A percentile compares a stretch with the other conserved stretches of the same genome.
These are phyloP conservation scores for Ceyx margarethae DNA, from an alignment of 2,113 vertebrate species.

Conservation along the genomic window DNA sequence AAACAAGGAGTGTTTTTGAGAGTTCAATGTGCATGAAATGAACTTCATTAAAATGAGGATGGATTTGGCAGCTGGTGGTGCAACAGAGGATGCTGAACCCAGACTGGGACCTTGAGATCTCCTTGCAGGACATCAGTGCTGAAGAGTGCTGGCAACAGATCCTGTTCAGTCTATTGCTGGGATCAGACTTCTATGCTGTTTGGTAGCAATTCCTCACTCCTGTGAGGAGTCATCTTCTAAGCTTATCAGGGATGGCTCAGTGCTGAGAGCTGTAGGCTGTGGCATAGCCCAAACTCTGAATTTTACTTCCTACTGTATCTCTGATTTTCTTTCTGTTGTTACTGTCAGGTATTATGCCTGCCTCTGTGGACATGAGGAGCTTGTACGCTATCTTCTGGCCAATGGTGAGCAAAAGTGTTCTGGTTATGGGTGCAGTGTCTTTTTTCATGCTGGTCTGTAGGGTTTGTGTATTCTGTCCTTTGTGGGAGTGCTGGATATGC, in stretches of 20 bases:
- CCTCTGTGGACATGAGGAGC: slow-evolving; percentile 93
- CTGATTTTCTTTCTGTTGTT: not conserved
- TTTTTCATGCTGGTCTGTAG: rapidly evolving
- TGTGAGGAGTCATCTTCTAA: not conserved
- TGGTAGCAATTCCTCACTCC: not conserved
- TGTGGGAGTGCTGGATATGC: not conserved
- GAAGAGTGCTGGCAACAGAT: not conserved
- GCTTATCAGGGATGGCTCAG: not conserved
- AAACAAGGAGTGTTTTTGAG: not conserved
- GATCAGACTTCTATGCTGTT: not conserved
- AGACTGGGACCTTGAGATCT: not conserved
- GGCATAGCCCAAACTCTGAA: not conserved
- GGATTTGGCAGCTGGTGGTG: slow-evolving; percentile 3
- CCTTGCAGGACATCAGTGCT: not conserved
- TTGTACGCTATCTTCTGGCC: slow-evolving; percentile 93
- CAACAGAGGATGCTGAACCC: not conserved
- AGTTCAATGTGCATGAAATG: not conserved
- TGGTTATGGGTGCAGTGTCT: not conserved
- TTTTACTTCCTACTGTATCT: not conserved
- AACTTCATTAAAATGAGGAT: not conserved
- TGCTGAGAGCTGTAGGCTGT: not conserved
- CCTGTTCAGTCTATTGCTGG: not conserved
- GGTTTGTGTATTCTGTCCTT: not conserved
- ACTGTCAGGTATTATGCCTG: slow-evolving; percentile 91
- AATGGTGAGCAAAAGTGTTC: slow-evolving; percentile 79